Conservation (phyloP, 2,888 invertebrate species). For the Lepidochrysops patricia region DNA sequence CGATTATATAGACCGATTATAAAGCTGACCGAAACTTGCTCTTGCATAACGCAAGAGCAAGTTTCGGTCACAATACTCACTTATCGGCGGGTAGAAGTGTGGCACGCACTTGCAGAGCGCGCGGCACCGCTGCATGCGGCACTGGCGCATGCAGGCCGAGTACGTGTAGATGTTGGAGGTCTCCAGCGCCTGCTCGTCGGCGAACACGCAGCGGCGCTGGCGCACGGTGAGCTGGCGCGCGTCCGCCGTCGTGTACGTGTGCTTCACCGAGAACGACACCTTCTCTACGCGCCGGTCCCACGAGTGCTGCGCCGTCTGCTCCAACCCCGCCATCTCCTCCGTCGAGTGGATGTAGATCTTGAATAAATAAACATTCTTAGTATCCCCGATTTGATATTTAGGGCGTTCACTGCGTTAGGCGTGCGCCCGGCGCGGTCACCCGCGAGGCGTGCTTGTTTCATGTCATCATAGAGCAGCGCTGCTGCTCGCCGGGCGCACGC, state of each 20-base stretch:
- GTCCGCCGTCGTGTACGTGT: constrained; percentile 84
- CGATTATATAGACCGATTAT: no score
- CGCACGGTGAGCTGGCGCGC: constrained; percentile 78
- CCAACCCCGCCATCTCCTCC: constrained; percentile 81
- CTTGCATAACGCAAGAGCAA: no score
- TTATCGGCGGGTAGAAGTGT: constrained; percentile 78
- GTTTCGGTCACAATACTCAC: no score
- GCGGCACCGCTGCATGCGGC: constrained; percentile 78
- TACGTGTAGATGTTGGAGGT: constrained; percentile 79
- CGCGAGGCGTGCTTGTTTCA: no score
- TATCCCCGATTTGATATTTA: no score
- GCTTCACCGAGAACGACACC: constrained; percentile 81
- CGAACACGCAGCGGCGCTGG: constrained; percentile 83
- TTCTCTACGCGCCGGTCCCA: constrained; percentile 78
- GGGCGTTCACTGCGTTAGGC: no score
- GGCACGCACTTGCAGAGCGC: constrained; percentile 81
- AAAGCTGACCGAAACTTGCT: not conserved
- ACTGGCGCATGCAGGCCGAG: constrained; percentile 83
- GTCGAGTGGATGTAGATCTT: constrained; percentile 79
- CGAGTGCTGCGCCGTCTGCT: constrained; percentile 79
- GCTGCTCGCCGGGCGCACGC: no score
- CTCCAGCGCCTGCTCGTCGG: constrained; percentile 77
- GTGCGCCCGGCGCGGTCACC: no score
- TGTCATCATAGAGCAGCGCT: no score
- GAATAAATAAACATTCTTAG: no score